Evolutionary conservation across 2,888 invertebrate genomes (phyloP).

Genomic region (Sipunculus nudus): DNA sequence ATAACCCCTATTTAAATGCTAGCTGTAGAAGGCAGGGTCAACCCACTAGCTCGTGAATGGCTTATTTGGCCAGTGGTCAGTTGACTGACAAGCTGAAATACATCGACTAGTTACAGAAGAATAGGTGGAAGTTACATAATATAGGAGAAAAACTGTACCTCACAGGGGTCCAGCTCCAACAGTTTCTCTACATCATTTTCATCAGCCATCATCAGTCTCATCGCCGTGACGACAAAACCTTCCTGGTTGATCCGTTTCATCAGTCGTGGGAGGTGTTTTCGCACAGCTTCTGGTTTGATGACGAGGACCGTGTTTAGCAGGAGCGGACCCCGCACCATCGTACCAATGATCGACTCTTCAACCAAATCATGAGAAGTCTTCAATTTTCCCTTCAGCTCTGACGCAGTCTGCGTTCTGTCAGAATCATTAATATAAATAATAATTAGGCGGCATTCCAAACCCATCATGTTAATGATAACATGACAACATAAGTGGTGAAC

Average conservation of each 20-base stretch:
- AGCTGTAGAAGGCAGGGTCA: too few species aligned
- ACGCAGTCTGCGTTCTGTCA: too few species aligned
- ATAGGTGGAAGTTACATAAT: too few species aligned
- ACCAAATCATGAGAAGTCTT: neutral
- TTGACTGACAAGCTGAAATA: too few species aligned
- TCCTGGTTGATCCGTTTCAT: conserved; percentile 54
- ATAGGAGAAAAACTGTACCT: neutral
- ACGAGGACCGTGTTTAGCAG: conserved; percentile 53
- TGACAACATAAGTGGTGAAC: too few species aligned
- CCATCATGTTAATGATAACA: too few species aligned
- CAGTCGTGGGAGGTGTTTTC: conserved; percentile 50
- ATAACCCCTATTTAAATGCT: too few species aligned
- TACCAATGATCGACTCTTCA: conserved; percentile 50
- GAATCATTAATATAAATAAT: too few species aligned
- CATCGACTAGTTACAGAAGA: too few species aligned
- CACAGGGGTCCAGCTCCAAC: conserved; percentile 29
- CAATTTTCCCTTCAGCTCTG: neutral
- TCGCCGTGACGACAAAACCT: conserved; percentile 51
- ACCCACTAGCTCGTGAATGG: too few species aligned
- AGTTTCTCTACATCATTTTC: conserved; percentile 34
- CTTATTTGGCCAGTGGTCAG: too few species aligned
- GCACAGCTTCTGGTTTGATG: conserved; percentile 54
- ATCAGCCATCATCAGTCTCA: conserved; percentile 43
- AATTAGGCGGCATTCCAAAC: too few species aligned
- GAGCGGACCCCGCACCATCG: conserved; percentile 51